Evolutionary conservation across 2,113 vertebrate species (phyloP), one percentile per base, ranked within the genome.

Genomic region (Trematomus loennbergii): DNA sequence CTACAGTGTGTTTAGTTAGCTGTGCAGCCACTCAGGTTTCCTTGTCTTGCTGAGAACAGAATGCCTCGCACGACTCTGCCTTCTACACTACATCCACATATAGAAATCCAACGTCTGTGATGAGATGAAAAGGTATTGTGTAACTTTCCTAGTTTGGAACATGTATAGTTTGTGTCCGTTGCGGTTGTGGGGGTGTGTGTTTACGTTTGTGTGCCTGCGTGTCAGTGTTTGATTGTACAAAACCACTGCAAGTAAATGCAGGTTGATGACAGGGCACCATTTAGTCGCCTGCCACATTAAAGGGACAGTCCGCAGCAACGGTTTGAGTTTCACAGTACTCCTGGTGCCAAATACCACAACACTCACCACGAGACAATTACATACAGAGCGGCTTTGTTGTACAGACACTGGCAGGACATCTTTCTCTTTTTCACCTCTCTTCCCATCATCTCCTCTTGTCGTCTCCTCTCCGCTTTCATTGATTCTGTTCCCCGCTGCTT

Each of bases 281-380:
- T 93, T 83, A 88, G 84, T 63, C 52, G 45, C 66, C 75, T 40
- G 64, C 90, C 90, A 93, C 91, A 92, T 91, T 92, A 93, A 90
- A 92, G 89, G 82, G 79, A 84, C 80, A 73, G 85, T 88, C 78
- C 36, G 18, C 68, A 48, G 81, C 20, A 4, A 74, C 45, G 82
- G 86, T 43, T 93, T 79, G 57, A 83, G 81, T 89, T 94, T 89
- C 91, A 88, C 75, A 18, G 66, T 54, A n/a, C 78, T 67, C 82
- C 66, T 17, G 76, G 75, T 90, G 82, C 89, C 88, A 88, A 89
- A 89, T 86, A 76, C 82, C 88, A 80, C 87, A 88, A 89, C 87
- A 87, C 79, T 92, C 81, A 88, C 83, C 88, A 86, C 58, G 17
- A 84, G 80, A 91, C 90, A 89, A 87, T 90, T 81, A 87, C 59